phyloP scores from a whole-genome alignment of 1,140 invertebrate genomes.

The Drosophila ananassae region DNA sequence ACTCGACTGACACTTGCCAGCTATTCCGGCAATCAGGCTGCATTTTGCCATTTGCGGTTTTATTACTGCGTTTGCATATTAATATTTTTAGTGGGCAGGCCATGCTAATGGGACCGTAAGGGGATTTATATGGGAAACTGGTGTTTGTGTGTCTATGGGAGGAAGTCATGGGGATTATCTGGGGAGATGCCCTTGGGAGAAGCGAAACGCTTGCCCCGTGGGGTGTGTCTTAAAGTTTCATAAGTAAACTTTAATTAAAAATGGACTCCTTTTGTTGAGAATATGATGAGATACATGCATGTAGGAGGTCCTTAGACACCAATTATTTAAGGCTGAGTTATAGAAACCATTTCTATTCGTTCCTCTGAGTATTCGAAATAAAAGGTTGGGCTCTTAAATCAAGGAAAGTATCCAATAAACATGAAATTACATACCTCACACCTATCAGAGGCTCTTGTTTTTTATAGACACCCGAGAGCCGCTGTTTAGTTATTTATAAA shows the following conservation, averaged over 20 bases:
- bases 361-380: neutral
- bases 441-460: neutral
- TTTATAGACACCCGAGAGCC: neutral
- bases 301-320: neutral
- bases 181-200: neutral
- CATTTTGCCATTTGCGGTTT: conserved; percentile 33
- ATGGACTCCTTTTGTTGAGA: neutral
- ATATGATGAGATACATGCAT: neutral
- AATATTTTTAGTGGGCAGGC: conserved; percentile 40
- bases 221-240: neutral
- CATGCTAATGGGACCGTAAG: conserved; percentile 14
- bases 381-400: conserved; percentile 1
- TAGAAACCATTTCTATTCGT: conserved; percentile 1
- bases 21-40: conserved; percentile 11
- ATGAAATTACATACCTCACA: neutral
- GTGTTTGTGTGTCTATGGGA: neutral
- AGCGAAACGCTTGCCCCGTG: neutral
- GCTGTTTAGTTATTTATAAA: conserved; percentile 19
- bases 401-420: neutral
- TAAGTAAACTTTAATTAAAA: neutral
- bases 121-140: conserved; percentile 16
- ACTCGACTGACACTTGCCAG: conserved; percentile 52
- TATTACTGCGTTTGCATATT: conserved; percentile 41
- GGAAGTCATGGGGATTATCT: neutral
- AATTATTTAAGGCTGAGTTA: neutral